phyloP scores from a whole-genome alignment of 2,888 invertebrate species.

The Noctua pronuba region DNA sequence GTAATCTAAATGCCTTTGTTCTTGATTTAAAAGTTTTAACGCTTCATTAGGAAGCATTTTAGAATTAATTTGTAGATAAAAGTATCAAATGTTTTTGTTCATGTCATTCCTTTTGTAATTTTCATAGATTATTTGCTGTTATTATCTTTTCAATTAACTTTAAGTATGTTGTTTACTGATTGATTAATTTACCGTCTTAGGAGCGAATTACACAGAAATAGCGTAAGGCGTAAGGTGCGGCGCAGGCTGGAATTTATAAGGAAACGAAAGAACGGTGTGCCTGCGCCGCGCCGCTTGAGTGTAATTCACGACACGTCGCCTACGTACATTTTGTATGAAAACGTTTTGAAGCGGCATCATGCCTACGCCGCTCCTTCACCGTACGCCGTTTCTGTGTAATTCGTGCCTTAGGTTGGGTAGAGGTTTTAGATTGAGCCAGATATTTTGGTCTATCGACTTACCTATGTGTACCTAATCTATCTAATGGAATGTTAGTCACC shows the following conservation, averaged over 20 bases:
- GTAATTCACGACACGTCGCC: too few species aligned
- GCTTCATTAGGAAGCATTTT: not conserved
- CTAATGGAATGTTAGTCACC: not conserved
- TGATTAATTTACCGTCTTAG: not conserved
- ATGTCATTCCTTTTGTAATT: not conserved
- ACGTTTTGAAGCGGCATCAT: too few species aligned
- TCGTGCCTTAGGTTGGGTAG: not conserved
- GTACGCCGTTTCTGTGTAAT: too few species aligned
- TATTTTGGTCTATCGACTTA: not conserved
- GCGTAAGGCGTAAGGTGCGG: too few species aligned
- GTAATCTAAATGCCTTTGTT: conserved; percentile 33
- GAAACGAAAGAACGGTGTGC: too few species aligned
- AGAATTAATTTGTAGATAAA: not conserved
- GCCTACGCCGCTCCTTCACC: too few species aligned
- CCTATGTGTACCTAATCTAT: not conserved
- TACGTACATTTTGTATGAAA: too few species aligned
- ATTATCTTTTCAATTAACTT: not conserved
- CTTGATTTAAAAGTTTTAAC: conserved; percentile 19
- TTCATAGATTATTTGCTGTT: not conserved
- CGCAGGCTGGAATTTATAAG: too few species aligned
- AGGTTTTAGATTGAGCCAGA: not conserved
- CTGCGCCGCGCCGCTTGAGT: too few species aligned
- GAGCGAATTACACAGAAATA: too few species aligned
- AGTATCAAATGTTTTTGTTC: not conserved
- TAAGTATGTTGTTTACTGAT: not conserved